Conservation (phyloP, 2,888 invertebrate genomes). For the Aphidoletes aphidimyza region DNA sequence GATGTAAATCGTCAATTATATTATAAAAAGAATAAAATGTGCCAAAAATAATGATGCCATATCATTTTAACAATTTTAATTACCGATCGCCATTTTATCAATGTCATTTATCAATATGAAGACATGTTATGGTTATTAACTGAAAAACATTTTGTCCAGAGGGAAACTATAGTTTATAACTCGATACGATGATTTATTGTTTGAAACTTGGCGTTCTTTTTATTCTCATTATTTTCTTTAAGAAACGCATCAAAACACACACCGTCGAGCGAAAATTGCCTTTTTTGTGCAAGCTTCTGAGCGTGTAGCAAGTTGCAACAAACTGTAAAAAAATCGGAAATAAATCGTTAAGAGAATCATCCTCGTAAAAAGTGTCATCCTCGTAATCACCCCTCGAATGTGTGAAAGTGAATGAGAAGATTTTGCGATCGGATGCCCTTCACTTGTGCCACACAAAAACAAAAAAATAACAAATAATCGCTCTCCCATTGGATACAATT, state of each 20-base stretch:
- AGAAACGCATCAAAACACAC: too few species aligned
- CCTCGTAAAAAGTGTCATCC: too few species aligned
- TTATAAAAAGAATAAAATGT: not conserved
- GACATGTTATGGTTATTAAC: too few species aligned
- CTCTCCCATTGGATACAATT: not conserved
- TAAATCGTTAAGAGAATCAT: not conserved
- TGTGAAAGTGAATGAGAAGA: conserved; percentile 8
- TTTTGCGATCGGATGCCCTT: not conserved
- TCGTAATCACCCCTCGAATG: not conserved
- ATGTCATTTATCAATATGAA: conserved; percentile 28
- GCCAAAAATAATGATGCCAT: too few species aligned
- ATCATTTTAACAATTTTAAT: conserved; percentile 8
- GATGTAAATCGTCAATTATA: not conserved
- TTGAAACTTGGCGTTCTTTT: too few species aligned
- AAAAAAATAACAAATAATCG: not conserved
- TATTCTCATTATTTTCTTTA: too few species aligned
- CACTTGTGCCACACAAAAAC: not conserved
- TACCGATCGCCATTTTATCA: conserved; percentile 35
- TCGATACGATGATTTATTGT: too few species aligned
- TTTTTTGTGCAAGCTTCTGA: not conserved
- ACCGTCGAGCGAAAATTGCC: too few species aligned
- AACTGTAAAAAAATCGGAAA: too few species aligned
- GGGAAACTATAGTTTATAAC: too few species aligned
- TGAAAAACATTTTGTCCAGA: too few species aligned
- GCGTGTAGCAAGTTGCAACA: not conserved